Evolutionary conservation across 2,888 invertebrate genomes (phyloP).

Genomic region (Melieria omissa): DNA sequence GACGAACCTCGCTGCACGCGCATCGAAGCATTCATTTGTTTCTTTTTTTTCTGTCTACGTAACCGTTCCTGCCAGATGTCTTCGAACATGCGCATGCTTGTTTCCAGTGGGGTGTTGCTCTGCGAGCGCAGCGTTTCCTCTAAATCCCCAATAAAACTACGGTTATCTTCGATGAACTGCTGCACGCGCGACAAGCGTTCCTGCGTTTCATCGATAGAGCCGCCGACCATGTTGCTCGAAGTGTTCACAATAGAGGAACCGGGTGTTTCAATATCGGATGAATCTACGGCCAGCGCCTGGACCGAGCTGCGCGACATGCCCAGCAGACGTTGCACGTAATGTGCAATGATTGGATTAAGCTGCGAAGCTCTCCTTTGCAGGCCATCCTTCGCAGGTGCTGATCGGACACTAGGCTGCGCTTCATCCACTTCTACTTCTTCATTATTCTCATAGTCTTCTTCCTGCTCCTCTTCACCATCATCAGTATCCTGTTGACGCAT

Average conservation of each 20-base stretch:
- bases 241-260: slow-evolving; percentile 67
- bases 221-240: slow-evolving; percentile 57
- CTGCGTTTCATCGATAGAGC: slow-evolving; percentile 41
- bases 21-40: no score
- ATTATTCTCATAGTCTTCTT: not conserved
- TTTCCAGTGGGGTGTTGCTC: slow-evolving; percentile 47
- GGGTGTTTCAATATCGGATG: slow-evolving; percentile 69
- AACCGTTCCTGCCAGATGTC: slow-evolving; percentile 56
- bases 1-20: no score
- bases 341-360: slow-evolving; percentile 63
- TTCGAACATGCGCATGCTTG: slow-evolving; percentile 49
- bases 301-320: slow-evolving; percentile 69
- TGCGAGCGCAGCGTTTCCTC: slow-evolving; percentile 55
- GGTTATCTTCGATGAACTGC: slow-evolving; percentile 62
- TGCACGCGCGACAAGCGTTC: slow-evolving; percentile 56
- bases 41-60: slow-evolving; percentile 5
- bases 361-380: not conserved
- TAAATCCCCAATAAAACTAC: slow-evolving; percentile 60
- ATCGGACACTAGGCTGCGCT: not conserved
- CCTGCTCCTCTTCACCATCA: not conserved
- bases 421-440: not conserved
- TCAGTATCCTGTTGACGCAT: not conserved
- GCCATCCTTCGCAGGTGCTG: not conserved
- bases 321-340: slow-evolving; percentile 68
- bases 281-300: slow-evolving; percentile 67